Percentiles rank a stretch among this genome's conserved stretches.
Conservation (phyloP, 2,113 vertebrate genomes). For the Bambusicola thoracicus region DNA sequence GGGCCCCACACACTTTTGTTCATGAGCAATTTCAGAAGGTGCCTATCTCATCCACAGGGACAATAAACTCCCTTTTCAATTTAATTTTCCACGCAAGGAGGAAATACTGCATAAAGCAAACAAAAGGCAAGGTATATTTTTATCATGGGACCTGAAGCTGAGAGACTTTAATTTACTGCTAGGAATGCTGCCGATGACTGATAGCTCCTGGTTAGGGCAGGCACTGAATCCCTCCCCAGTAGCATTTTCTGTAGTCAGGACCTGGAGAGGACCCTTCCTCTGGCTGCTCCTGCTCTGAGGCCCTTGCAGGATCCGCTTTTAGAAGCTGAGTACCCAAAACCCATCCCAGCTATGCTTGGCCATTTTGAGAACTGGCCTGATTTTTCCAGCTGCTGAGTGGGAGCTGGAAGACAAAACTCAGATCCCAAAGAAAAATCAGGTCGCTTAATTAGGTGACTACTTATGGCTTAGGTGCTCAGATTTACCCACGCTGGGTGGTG, state of each 20-base stretch:
- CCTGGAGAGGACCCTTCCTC: neutral
- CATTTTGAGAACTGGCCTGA: neutral
- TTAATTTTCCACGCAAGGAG: neutral
- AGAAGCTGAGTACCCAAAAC: neutral
- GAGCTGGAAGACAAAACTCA: slow-evolving; percentile 2
- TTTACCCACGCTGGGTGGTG: neutral
- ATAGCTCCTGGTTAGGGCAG: neutral
- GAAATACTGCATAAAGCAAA: neutral
- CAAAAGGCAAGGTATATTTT: slow-evolving; percentile 35
- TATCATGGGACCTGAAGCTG: neutral
- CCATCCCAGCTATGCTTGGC: neutral
- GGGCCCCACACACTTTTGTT: neutral
- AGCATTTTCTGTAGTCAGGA: neutral
- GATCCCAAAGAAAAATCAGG: slow-evolving; percentile 39
- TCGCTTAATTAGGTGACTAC: slow-evolving; percentile 47
- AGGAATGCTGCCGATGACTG: neutral
- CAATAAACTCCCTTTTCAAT: slow-evolving; percentile 6
- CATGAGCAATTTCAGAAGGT: neutral
- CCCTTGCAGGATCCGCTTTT: neutral
- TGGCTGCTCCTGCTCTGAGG: neutral
- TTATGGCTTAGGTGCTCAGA: neutral
- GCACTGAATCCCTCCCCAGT: neutral
- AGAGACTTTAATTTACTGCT: neutral
- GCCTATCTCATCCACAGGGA: neutral
- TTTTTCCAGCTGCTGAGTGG: slow-evolving; percentile 52